phyloP scores from a whole-genome alignment of 2,888 invertebrate genomes.

The Petrolisthes cinctipes region DNA sequence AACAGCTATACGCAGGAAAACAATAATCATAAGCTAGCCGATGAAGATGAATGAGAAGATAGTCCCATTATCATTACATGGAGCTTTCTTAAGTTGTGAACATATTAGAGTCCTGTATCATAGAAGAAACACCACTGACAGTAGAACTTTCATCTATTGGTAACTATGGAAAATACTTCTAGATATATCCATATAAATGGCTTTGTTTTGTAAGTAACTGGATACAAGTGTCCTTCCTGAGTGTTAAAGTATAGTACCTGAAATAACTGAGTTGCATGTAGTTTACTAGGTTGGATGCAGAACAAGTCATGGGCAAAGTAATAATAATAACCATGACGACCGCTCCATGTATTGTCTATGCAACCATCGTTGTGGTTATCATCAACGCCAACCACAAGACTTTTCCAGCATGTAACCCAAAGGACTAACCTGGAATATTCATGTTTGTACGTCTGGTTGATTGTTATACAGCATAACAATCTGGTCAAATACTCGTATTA shows the following conservation, averaged over 20 bases:
- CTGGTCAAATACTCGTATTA: not conserved
- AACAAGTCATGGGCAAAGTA: too few species aligned
- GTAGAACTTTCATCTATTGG: not conserved
- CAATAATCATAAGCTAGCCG: too few species aligned
- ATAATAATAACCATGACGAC: too few species aligned
- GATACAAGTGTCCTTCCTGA: conserved; percentile 7
- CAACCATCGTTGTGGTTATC: too few species aligned
- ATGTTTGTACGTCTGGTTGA: not conserved
- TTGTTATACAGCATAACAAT: not conserved
- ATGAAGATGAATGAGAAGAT: too few species aligned
- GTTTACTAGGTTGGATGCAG: not conserved
- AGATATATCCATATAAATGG: not conserved
- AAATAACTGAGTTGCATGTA: not conserved
- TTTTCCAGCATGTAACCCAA: not conserved
- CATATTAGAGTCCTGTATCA: too few species aligned
- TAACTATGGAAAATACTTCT: not conserved
- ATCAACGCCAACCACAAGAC: too few species aligned
- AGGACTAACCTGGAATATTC: conserved; percentile 1
- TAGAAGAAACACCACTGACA: too few species aligned
- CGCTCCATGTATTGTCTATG: too few species aligned
- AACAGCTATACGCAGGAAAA: too few species aligned
- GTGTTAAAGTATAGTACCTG: not conserved
- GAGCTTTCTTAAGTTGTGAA: too few species aligned
- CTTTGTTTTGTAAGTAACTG: not conserved
- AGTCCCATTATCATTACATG: too few species aligned